Evolutionary conservation across 2,797 vertebrate genomes (phyloP), one percentile per base, ranked within the genome.

Genomic region (Falco berigora): DNA sequence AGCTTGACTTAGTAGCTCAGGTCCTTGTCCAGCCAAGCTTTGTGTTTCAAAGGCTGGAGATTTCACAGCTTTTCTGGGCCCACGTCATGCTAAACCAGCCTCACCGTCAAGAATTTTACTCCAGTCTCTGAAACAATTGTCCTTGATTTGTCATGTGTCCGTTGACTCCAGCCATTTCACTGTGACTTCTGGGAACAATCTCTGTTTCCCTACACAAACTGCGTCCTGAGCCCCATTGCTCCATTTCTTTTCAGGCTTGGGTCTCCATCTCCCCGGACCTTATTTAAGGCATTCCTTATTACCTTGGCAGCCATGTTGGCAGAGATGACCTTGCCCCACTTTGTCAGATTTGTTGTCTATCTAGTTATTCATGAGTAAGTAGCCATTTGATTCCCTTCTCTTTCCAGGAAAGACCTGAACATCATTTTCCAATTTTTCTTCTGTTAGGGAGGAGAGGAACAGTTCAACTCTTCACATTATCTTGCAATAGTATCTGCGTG

Each of bases 391-490:
- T 20, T 76, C 40, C n/a, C 16, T 73, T 20, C 21, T 47, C 15
- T 58, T 44, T 55, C 63, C 22, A 8, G 34, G 32, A 82, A 68
- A 44, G 5, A 55, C 7, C 28, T 34, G 38, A 20, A 9, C 6
- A 18, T 5, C 1, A 3, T 62, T 85, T 63, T 20, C 30, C 32
- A 12, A 8, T 67, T 81, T 34, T 85, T 3, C 32, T 46, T 42
- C 62, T 42, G 11, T 16, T 4, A 19, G 3, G 12, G 20, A 64
- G n/a, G 16, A 64, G 53, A 84, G 7, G 53, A 78, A 7, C 4
- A 30, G 46, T 9, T 47, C 2, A 2, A 11, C 47, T 42, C 63
- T 8, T 44, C n/a, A 4, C 1, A 9, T 55, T 14, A 3, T 9
- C 6, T 9, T 40, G 15, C 53, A 49, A 1, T 5, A 25, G n/a